Evolutionary conservation across 2,113 vertebrate genomes (phyloP), one percentile per base, ranked within the genome.

Genomic region (Rhinogobius similis): DNA sequence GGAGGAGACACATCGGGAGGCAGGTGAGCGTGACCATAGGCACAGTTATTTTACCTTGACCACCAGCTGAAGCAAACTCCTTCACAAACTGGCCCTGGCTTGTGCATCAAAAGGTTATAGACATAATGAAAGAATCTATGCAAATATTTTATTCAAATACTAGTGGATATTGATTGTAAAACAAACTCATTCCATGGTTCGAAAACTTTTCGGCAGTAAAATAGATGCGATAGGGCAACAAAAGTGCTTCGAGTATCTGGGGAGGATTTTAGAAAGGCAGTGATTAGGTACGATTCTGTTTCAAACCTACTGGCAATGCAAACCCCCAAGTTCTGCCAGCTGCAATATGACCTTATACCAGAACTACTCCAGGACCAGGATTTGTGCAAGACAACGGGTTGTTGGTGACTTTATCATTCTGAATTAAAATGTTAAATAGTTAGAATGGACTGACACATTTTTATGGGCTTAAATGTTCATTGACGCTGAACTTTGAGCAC

Each of bases 51-150:
- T 77, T 32, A 52, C 4, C 29, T 69, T 78, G 70, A 67, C 68
- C 73, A 63, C 77, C 61, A 61, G 39, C 58, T 70, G 24, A 18
- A 78, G 70, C 59, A 79, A 81, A 76, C 84, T 79, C 74, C 71
- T 68, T 65, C 43, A 32, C 65, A 74, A 69, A 74, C 56, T 75
- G 44, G 56, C 44, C 4, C 32, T 50, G n/a, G 11, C 55, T 70
- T 23, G 10, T 44, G 12, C 72, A 2, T 52, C 50, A 26, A 55
- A 55, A 24, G 11, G 52, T 12, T 11, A 55, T 21, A n/a, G 8
- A n/a, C 8, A 50, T 10, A 50, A 50, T 50, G 46, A 50, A 50
- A 10, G 8, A 18, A 20, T 46, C 4, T 6, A 50, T n/a, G 20
- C 46, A 50, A 21, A n/a, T 50, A 10, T 50, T 21, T 50, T 21